phyloP scores from a whole-genome alignment of 2,888 invertebrate species.

The Stratiomys singularior region DNA sequence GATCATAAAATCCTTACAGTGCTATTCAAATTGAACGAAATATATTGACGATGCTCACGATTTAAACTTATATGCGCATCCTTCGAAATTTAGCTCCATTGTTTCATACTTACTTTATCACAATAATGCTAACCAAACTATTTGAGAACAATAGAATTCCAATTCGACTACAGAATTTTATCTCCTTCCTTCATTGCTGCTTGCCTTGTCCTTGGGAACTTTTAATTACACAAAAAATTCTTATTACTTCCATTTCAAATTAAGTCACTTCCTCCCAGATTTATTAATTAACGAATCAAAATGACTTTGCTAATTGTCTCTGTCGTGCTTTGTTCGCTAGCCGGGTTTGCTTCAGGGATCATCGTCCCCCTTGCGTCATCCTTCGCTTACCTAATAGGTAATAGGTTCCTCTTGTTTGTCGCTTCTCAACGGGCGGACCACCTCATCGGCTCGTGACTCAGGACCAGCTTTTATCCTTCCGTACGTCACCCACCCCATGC shows the following conservation, averaged over 20 bases:
- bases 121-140: neutral
- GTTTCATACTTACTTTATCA: neutral
- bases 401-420: neutral
- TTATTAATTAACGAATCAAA: constrained; percentile 43
- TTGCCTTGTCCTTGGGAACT: neutral
- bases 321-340: constrained; percentile 23
- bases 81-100: neutral
- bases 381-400: neutral
- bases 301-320: constrained; percentile 42
- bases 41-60: no score
- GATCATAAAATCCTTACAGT: no score
- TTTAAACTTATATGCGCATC: no score
- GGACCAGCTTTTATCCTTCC: no score
- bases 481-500: no score
- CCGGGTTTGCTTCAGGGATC: neutral
- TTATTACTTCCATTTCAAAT: constrained; percentile 34
- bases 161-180: neutral
- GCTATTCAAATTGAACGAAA: no score
- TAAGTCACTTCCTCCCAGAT: constrained; percentile 27
- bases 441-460: neutral
- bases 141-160: neutral
- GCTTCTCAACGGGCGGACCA: neutral
- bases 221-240: constrained; percentile 15
- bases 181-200: neutral
- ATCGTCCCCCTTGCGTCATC: neutral